Evolutionary conservation across 2,888 invertebrate species (phyloP).

Genomic region (Thymelicus acteon): DNA sequence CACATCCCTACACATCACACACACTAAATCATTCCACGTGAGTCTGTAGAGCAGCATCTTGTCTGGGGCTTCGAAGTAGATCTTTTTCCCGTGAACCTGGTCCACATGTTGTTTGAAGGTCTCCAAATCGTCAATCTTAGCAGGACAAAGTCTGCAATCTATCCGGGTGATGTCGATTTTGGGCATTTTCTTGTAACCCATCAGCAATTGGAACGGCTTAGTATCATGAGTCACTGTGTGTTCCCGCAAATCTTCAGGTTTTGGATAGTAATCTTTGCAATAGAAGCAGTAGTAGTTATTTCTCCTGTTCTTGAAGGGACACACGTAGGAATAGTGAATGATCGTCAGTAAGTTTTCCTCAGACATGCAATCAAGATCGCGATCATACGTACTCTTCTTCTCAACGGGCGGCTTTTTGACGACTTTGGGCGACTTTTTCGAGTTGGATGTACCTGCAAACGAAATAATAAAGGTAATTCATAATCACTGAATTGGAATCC

Average conservation of each 20-base stretch:
- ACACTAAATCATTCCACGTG: constrained; percentile 75
- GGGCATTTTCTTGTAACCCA: constrained; percentile 78
- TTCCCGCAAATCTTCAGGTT: constrained; percentile 74
- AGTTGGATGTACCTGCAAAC: constrained; percentile 9
- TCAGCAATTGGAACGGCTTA: constrained; percentile 71
- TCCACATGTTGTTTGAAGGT: constrained; percentile 73
- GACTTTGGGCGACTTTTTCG: constrained; percentile 44
- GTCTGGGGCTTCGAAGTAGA: constrained; percentile 75
- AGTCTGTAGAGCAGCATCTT: constrained; percentile 69
- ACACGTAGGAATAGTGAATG: constrained; percentile 74
- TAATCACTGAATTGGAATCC: too few species aligned
- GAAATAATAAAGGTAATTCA: neutral
- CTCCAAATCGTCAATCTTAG: constrained; percentile 67
- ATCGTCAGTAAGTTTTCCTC: constrained; percentile 75
- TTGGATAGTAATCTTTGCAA: constrained; percentile 76
- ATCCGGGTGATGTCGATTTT: constrained; percentile 76
- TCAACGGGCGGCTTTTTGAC: constrained; percentile 61
- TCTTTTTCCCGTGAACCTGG: constrained; percentile 69
- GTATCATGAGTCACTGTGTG: constrained; percentile 74
- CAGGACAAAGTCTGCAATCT: constrained; percentile 68
- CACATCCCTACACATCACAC: constrained; percentile 74
- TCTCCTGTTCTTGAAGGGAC: constrained; percentile 74
- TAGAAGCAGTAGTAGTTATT: constrained; percentile 80
- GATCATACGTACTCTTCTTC: constrained; percentile 69
- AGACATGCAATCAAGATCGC: constrained; percentile 76